A percentile compares a stretch with the other conserved stretches of the same genome.
phyloP scores from a whole-genome alignment of 2,113 vertebrate genomes.

The Ameiurus melas region DNA sequence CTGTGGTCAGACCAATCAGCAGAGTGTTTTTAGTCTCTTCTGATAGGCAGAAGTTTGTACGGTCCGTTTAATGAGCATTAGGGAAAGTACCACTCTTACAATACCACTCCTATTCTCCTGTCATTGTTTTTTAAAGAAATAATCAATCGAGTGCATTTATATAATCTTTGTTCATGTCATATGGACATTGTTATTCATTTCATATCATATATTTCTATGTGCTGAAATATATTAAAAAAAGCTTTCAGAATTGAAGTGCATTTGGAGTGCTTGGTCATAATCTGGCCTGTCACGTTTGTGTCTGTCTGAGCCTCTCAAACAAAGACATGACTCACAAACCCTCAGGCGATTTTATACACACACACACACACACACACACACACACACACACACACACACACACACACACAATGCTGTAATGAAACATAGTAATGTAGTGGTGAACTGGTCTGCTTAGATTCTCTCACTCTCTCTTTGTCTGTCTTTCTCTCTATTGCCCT shows the following conservation, averaged over 20 bases:
- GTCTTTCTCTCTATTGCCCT: neutral
- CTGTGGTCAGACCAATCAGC: slow-evolving; percentile 57
- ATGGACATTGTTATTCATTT: neutral
- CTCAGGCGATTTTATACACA: neutral
- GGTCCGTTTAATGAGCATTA: slow-evolving; percentile 60
- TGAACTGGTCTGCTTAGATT: neutral
- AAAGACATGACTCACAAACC: slow-evolving; percentile 50
- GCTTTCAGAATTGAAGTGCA: slow-evolving; percentile 1
- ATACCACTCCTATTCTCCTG: neutral
- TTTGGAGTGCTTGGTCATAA: slow-evolving; percentile 1
- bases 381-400: too few relatives aligned
- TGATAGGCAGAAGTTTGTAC: slow-evolving; percentile 56
- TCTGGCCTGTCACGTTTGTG: neutral
- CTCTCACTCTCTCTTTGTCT: neutral
- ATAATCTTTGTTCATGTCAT: neutral
- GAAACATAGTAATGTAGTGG: neutral
- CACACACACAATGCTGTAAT: slow-evolving; percentile 5
- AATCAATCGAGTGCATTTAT: too few relatives aligned
- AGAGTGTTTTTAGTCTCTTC: slow-evolving; percentile 61
- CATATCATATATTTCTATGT: neutral
- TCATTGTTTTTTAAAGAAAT: neutral
- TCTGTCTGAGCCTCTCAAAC: slow-evolving; percentile 26
- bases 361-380: slow-evolving; percentile 32
- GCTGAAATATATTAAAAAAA: neutral
- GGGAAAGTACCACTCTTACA: neutral